These are phyloP conservation scores for Bufo gargarizans DNA, from an alignment of 2,113 vertebrate species.

Conservation along the genomic window DNA sequence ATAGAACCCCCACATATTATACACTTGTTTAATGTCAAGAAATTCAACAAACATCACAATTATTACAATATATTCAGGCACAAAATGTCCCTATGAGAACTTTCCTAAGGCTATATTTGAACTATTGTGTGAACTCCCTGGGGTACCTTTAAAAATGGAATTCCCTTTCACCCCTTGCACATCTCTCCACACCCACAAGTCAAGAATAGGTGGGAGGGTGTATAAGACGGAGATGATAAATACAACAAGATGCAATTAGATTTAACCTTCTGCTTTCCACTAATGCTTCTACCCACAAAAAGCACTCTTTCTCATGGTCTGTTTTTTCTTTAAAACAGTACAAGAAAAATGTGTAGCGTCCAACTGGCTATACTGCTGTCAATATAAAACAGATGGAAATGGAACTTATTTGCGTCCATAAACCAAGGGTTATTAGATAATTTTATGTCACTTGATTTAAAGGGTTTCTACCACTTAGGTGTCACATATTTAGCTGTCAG, in stretches of 20 bases:
- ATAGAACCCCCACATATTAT: neutral
- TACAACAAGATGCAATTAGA: neutral
- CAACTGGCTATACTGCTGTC: neutral
- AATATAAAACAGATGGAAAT: neutral
- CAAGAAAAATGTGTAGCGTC: neutral
- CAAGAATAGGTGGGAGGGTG: neutral
- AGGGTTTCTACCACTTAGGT: too few species aligned
- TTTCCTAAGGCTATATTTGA: slow-evolving; percentile 40
- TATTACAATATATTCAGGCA: neutral
- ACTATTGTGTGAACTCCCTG: slow-evolving; percentile 35
- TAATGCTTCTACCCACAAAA: neutral
- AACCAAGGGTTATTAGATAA: too few species aligned
- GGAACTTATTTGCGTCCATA: neutral
- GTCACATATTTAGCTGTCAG: too few species aligned
- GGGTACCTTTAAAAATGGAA: slow-evolving; percentile 24
- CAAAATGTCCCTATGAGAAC: slow-evolving; percentile 46
- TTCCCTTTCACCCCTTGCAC: slow-evolving; percentile 26
- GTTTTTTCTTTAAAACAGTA: neutral
- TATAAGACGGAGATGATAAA: neutral
- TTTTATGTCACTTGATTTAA: too few species aligned
- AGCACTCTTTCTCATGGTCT: neutral
- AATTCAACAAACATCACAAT: neutral
- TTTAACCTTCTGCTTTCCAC: neutral
- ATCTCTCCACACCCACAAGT: slow-evolving; percentile 33
- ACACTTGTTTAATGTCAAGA: neutral